Conservation (phyloP, 2,113 vertebrate species). For the Catagonus wagneri region DNA sequence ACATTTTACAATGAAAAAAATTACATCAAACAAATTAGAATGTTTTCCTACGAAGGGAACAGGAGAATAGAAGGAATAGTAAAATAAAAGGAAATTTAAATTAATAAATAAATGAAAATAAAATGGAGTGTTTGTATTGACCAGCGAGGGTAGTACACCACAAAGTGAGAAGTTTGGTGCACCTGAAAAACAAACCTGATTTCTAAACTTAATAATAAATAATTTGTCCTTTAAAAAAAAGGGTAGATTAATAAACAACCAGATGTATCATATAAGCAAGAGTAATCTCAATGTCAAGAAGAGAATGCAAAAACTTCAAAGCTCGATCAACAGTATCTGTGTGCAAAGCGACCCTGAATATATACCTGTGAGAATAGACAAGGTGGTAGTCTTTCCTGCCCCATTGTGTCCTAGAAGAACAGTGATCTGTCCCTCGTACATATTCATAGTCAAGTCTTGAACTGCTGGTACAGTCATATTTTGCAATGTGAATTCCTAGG, state of each 20-base stretch:
- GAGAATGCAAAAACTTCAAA: not conserved
- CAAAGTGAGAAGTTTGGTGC: not conserved
- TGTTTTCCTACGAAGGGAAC: not conserved
- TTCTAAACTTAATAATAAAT: not conserved
- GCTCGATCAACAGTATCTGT: not conserved
- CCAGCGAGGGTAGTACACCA: not conserved
- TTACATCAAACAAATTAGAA: not conserved
- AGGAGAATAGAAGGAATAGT: not conserved
- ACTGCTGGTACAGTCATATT: constrained; percentile 87
- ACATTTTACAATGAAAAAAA: not conserved
- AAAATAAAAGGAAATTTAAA: not conserved
- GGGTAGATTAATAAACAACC: not conserved
- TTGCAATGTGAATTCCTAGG: constrained; percentile 89
- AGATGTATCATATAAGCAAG: not conserved
- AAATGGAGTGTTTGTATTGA: not conserved
- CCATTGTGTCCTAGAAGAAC: constrained; percentile 93
- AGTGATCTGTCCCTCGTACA: constrained; percentile 93
- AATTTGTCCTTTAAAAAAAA: not conserved
- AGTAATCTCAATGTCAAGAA: not conserved
- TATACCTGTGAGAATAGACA: constrained; percentile 92
- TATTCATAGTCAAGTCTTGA: constrained; percentile 89
- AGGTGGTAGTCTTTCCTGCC: constrained; percentile 93
- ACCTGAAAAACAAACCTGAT: not conserved
- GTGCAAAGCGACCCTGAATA: not conserved
- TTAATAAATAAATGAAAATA: not conserved